Conservation (phyloP, 2,113 vertebrate species). For the Odocoileus virginianus region DNA sequence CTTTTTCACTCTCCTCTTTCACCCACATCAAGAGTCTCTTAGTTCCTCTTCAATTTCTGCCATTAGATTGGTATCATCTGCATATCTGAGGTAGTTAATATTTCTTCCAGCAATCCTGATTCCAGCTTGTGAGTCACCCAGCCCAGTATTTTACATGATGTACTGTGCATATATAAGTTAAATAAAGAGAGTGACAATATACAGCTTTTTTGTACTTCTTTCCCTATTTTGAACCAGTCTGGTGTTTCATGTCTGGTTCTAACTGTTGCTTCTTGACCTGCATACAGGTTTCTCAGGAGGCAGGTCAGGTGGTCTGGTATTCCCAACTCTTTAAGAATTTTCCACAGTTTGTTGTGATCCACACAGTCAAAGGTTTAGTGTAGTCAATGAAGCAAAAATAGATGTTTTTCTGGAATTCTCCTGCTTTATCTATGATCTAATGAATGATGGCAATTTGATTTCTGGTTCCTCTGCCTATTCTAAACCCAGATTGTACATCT, state of each 20-base stretch:
- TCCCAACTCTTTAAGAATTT: too few relatives aligned
- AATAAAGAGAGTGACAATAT: neutral
- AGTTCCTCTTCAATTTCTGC: neutral
- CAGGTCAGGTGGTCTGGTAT: too few relatives aligned
- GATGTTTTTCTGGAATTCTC: neutral
- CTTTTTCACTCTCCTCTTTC: neutral
- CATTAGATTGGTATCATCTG: fast-evolving
- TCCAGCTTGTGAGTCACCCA: neutral
- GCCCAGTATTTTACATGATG: neutral
- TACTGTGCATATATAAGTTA: neutral
- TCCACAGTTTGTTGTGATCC: too few relatives aligned
- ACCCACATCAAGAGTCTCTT: neutral
- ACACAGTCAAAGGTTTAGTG: neutral
- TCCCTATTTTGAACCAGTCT: neutral
- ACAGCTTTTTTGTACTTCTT: neutral
- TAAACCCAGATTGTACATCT: neutral
- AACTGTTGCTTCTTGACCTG: neutral
- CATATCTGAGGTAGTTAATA: neutral
- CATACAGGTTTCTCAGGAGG: neutral
- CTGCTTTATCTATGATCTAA: neutral
- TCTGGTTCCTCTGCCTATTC: neutral
- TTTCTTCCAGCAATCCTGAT: neutral
- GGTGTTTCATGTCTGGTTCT: neutral
- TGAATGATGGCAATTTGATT: neutral
- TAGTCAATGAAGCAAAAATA: neutral